Conservation (phyloP, 1,140 invertebrate genomes). For the Liolophura sinensis region DNA sequence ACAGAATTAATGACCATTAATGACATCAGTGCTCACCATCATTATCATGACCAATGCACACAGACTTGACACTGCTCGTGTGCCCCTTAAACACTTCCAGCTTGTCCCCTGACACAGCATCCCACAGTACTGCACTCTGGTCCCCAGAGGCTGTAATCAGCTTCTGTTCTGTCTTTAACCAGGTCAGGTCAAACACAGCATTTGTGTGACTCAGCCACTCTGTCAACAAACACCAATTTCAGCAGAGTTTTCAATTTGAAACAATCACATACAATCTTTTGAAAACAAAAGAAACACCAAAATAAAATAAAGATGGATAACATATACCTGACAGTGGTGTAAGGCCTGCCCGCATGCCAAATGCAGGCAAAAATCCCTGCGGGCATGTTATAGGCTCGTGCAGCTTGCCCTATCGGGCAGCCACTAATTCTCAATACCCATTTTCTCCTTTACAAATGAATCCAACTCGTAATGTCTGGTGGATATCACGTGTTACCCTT, state of each 20-base stretch:
- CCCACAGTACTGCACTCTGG: constrained; percentile 77
- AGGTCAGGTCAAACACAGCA: constrained; percentile 86
- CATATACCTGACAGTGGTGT: background rate
- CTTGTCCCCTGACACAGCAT: constrained; percentile 58
- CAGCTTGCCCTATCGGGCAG: no score
- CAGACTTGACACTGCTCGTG: constrained; percentile 77
- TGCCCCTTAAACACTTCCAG: constrained; percentile 72
- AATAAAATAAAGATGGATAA: background rate
- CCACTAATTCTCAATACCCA: no score
- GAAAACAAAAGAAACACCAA: background rate
- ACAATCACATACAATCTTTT: background rate
- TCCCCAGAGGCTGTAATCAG: constrained; percentile 85
- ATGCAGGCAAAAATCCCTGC: no score
- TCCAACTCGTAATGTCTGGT: no score
- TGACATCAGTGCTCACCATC: constrained; percentile 52
- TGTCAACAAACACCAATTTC: constrained; percentile 20
- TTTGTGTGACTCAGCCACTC: constrained; percentile 75
- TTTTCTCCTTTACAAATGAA: no score
- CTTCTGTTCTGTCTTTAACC: constrained; percentile 75
- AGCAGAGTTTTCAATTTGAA: background rate
- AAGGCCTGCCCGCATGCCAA: no score
- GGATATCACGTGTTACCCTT: no score
- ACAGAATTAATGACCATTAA: no score
- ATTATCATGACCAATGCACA: constrained; percentile 70
- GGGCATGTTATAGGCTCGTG: no score